Evolutionary conservation across 2,888 invertebrate genomes (phyloP).

Genomic region (Anorthoa munda): DNA sequence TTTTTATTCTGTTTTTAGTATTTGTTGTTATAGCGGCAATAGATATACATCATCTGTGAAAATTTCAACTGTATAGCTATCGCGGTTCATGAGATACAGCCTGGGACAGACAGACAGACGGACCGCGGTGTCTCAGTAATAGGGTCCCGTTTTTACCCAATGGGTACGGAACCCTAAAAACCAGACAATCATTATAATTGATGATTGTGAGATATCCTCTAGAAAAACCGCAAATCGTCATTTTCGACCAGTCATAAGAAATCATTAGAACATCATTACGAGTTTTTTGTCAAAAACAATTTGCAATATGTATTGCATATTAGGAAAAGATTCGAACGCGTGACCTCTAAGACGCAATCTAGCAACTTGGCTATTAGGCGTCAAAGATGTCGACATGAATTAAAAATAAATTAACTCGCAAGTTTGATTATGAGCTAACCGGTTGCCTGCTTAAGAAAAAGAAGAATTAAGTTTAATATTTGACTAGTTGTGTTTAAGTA

Average conservation of each 20-base stretch:
- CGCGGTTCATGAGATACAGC: no score
- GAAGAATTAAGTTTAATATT: neutral
- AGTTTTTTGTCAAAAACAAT: slow-evolving; percentile 35
- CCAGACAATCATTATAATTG: slow-evolving; percentile 24
- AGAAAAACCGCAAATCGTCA: neutral
- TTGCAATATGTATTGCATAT: slow-evolving; percentile 23
- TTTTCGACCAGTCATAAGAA: neutral
- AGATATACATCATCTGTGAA: no score
- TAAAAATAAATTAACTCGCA: slow-evolving; percentile 25
- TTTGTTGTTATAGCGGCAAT: no score
- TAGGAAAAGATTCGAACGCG: slow-evolving; percentile 36
- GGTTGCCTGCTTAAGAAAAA: neutral
- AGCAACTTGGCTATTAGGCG: neutral
- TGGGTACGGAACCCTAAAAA: no score
- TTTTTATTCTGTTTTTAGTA: no score
- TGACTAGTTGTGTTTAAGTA: neutral
- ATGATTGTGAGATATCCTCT: neutral
- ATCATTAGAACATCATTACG: slow-evolving; percentile 5
- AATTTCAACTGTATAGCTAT: no score
- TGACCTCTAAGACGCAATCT: slow-evolving; percentile 39
- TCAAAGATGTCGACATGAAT: slow-evolving; percentile 20
- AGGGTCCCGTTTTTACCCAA: no score
- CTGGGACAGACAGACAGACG: no score
- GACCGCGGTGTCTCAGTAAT: no score
- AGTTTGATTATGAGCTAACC: slow-evolving; percentile 15